Base-by-base conservation (phyloP, 2,797 vertebrate genomes). In the Nyctalus aviator region DNA sequence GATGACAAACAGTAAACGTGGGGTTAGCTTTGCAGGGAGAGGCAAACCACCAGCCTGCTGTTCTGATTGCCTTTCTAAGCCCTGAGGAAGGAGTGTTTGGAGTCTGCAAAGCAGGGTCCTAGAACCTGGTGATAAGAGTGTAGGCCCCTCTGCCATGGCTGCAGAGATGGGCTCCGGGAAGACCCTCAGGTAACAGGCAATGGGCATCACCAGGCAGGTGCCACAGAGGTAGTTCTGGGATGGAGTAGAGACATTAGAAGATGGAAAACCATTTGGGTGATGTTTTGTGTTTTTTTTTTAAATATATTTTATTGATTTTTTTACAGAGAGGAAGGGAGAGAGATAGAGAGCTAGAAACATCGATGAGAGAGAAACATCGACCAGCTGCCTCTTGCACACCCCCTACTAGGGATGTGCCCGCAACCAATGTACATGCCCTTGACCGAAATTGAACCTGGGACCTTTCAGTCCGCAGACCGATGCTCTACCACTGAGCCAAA, bases 1-100 rank as follows among this genome's bases (percentile, higher is more conserved):
- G 59, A 48, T 3, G 82, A 62, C 32, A 89, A 8, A 15, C 15
- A 2, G 0, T 3, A 17, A 7, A 5, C 0, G 2, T 5, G 37
- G 14, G 7, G 23, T 4, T 55, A 13, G 21, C 17, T 50, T 69
- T 64, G 20, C 27, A 0, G 13, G 35, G 59, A 82, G 73, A 41
- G 46, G 30, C 10, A 21, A 44, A 1, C 57, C 41, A 2, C 14
- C 18, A 18, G 3, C 18, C 21, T 15, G 27, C 55, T 6, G 0
- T 55, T 41, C 53, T 6, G 14, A 10, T 8, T 35, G 55, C 21
- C 25, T 59, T 79, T 41, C 32, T n/a, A 27, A 82, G 21, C 1
- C n/a, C 30, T 2, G 10, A 27, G 78, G 18, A 23, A 27, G 44
- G 18, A 13, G 20, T 37, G 2, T 13, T 32, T 55, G 50, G 20